Base-by-base conservation (phyloP, 1,140 invertebrate species). In the Brachionus rotundiformis region DNA sequence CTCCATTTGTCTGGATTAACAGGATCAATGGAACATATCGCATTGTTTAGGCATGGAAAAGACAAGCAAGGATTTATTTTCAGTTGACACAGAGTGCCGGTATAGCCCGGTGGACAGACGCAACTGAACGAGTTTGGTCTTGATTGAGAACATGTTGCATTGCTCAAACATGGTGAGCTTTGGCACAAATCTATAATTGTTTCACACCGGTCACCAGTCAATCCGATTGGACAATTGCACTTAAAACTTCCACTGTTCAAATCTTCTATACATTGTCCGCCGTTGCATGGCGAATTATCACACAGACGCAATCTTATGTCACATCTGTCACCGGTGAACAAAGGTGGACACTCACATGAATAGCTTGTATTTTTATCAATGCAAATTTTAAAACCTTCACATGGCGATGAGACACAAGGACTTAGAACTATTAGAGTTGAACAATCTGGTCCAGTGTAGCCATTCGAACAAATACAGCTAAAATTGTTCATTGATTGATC, bases 381-480 rank as follows among this genome's bases (percentile, higher is more conserved):
- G 49, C 85, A 85, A 8, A 80, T 59, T 2, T 83, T 84, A 16
- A 79, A 81, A 54, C 84, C 84, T 1, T 77, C 39, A 81, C 85
- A 86, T 5, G 84, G 83, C 1, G 83, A 75, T 8, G 54, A 36
- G n/a, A 8, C 27, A 61, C 81, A 82, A 19, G 16, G 13, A 47
- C 94, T 95, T 29, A 13, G 36, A 76, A 75, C 31, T 8, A 82
- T 54, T 54, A 33, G n/a, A 19, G 31, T n/a, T 7, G 44, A 39
- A 23, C 80, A 81, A 13, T 81, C 47, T 13, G 61, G 68, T 44
- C 80, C 80, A 13, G 80, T 81, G 29, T 68, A 81, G 7, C 4
- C 19, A 16, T 7, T 8, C 19, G 11, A 19, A 36, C 80, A 81
- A 27, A 19, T 36, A 49, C 80, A 81, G 8, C 16, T 84, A 82